Conservation (phyloP, 1,140 invertebrate species). For the Trichoplusia ni region DNA sequence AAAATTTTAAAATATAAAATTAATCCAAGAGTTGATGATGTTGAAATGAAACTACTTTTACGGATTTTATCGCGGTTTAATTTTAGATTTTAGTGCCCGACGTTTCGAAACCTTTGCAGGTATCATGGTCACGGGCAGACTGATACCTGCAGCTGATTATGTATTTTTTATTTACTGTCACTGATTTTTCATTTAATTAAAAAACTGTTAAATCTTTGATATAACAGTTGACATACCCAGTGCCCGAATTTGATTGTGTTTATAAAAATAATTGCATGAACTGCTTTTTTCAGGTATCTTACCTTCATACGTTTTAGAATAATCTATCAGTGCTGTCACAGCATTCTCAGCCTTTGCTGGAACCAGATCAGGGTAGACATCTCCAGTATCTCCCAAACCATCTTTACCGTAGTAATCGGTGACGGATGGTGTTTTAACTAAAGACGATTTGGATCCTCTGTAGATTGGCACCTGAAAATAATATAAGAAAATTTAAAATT, state of each 20-base stretch:
- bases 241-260: too few species aligned
- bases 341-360: constrained; percentile 49
- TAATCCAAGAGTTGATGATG: too few species aligned
- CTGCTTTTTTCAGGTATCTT: too few species aligned
- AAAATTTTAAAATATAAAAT: too few species aligned
- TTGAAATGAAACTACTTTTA: too few species aligned
- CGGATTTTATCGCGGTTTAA: too few species aligned
- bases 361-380: constrained; percentile 41
- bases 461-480: constrained; percentile 67
- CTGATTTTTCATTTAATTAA: too few species aligned
- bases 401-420: constrained; percentile 57
- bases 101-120: background rate
- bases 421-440: constrained; percentile 48
- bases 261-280: too few species aligned
- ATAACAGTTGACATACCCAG: background rate
- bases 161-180: too few species aligned
- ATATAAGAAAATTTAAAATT: background rate
- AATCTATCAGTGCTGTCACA: constrained; percentile 52
- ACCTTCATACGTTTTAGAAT: constrained; percentile 66
- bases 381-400: constrained; percentile 59
- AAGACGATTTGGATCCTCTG: constrained; percentile 53
- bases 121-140: too few species aligned
- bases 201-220: too few species aligned
- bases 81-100: background rate
- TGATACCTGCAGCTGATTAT: too few species aligned